phyloP scores from a whole-genome alignment of 2,888 invertebrate genomes.

The Margaritifera margaritifera region DNA sequence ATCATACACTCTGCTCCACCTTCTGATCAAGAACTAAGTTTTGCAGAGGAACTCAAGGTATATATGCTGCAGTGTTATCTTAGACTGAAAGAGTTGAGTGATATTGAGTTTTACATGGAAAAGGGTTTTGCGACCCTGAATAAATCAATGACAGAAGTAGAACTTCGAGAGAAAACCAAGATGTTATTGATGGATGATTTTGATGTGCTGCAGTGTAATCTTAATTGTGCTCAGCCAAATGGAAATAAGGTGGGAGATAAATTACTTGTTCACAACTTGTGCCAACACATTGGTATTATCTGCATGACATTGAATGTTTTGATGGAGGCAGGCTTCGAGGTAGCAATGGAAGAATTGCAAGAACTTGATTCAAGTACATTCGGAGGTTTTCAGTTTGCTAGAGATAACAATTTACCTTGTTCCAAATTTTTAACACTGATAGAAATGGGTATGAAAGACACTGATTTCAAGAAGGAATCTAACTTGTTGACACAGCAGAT shows the following conservation, averaged over 20 bases:
- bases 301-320: slow-evolving; percentile 40
- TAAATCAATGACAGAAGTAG: slow-evolving; percentile 16
- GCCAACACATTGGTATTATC: slow-evolving; percentile 37
- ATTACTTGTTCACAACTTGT: slow-evolving; percentile 29
- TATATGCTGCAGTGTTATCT: slow-evolving; percentile 54
- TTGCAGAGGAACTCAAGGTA: slow-evolving; percentile 39
- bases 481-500: slow-evolving; percentile 27
- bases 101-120: slow-evolving; percentile 31
- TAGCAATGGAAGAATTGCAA: slow-evolving; percentile 41
- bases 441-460: slow-evolving; percentile 4
- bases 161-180: slow-evolving; percentile 14
- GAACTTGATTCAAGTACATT: slow-evolving; percentile 22
- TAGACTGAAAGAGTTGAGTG: slow-evolving; percentile 36
- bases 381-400: slow-evolving; percentile 36
- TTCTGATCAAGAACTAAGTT: slow-evolving; percentile 31
- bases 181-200: slow-evolving; percentile 10
- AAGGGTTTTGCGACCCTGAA: slow-evolving; percentile 13
- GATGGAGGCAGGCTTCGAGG: slow-evolving; percentile 36
- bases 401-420: slow-evolving; percentile 39
- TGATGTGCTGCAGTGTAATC: slow-evolving; percentile 33
- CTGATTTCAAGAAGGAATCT: not conserved
- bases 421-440: slow-evolving; percentile 9
- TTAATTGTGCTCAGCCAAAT: slow-evolving; percentile 16
- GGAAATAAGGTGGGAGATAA: slow-evolving; percentile 21
- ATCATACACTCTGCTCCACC: slow-evolving; percentile 19